phyloP scores from a whole-genome alignment of 2,797 vertebrate genomes.

The Trichosurus vulpecula region DNA sequence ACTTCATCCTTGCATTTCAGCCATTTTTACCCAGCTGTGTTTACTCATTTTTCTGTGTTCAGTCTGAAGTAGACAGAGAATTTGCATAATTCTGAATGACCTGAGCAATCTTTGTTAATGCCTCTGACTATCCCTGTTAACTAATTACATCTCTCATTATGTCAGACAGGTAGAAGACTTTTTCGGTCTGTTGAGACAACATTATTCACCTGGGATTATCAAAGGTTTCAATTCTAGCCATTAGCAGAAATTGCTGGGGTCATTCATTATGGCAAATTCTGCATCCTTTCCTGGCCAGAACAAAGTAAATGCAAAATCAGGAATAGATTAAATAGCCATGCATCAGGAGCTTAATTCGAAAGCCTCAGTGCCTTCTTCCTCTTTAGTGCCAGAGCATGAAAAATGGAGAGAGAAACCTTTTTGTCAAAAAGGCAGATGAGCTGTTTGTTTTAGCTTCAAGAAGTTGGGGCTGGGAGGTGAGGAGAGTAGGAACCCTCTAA shows the following conservation, averaged over 20 bases:
- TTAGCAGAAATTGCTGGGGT: conserved; percentile 80
- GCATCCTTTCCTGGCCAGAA: conserved; percentile 70
- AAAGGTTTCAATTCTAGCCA: conserved; percentile 80
- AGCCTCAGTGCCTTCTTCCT: conserved; percentile 26
- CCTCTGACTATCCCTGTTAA: conserved; percentile 80
- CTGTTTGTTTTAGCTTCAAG: conserved; percentile 6
- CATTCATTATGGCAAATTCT: conserved; percentile 81
- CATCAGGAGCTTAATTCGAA: neutral
- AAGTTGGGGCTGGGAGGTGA: neutral
- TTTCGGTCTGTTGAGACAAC: conserved; percentile 82
- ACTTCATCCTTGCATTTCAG: conserved; percentile 55
- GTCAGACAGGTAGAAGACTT: conserved; percentile 84
- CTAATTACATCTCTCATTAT: conserved; percentile 83
- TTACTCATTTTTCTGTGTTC: conserved; percentile 82
- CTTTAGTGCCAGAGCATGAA: conserved; percentile 47
- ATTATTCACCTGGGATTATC: conserved; percentile 84
- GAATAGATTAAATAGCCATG: conserved; percentile 75
- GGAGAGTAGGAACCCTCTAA: neutral
- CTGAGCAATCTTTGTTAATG: conserved; percentile 84
- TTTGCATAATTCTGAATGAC: conserved; percentile 88
- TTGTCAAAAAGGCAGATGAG: neutral
- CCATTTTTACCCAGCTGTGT: conserved; percentile 85
- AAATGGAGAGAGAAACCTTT: conserved; percentile 35
- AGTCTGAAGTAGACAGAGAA: conserved; percentile 82
- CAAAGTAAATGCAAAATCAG: conserved; percentile 73